Conservation (phyloP, 2,888 invertebrate species). For the Phlogophora meticulosa region DNA sequence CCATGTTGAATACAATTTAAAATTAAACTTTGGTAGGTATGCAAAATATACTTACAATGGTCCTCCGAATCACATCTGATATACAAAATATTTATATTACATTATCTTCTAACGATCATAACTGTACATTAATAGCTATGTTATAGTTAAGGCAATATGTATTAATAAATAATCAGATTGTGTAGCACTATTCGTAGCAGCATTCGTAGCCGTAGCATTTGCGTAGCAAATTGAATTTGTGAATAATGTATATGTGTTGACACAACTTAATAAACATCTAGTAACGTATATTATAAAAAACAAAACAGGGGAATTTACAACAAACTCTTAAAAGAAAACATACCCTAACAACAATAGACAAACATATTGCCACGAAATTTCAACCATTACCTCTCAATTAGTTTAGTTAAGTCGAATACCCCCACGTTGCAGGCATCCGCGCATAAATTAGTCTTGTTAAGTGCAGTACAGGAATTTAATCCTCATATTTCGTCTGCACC, state of each 20-base stretch:
- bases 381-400: conserved; percentile 89
- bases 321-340: conserved; percentile 28
- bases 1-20: too few species aligned
- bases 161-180: not conserved
- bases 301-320: not conserved
- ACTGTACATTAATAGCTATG: too few species aligned
- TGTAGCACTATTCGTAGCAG: not conserved
- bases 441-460: conserved; percentile 91
- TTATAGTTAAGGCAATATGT: too few species aligned
- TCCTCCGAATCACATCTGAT: too few species aligned
- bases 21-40: too few species aligned
- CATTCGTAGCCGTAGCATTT: not conserved
- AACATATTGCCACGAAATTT: conserved; percentile 80
- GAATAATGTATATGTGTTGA: not conserved
- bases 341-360: conserved; percentile 55
- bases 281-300: not conserved
- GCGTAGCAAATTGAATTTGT: not conserved
- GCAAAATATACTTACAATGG: too few species aligned
- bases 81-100: too few species aligned
- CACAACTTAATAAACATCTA: not conserved
- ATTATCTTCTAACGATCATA: too few species aligned
- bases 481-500: conserved; percentile 90
- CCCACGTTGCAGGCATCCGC: conserved; percentile 78
- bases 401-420: conserved; percentile 84
- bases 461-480: conserved; percentile 90